Base-by-base conservation (phyloP, 1,140 invertebrate species). In the Phthorimaea operculella region DNA sequence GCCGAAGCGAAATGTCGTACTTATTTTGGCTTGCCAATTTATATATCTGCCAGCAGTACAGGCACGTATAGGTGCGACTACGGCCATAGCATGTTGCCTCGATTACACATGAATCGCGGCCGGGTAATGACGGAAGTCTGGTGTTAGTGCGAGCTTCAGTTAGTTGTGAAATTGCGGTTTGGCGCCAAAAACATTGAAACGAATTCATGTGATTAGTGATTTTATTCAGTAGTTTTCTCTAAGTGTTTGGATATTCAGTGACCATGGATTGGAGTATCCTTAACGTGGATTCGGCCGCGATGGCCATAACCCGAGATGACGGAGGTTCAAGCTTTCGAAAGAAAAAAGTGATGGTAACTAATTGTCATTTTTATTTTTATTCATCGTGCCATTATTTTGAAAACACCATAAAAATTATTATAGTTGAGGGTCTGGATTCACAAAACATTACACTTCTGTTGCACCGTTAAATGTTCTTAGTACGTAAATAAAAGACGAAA, bases 211-310 rank as follows among this genome's bases (percentile, higher is more conserved):
- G 39, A 47, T 55, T 15, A 4, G 34, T 18, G 48, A 18, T 52
- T 51, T 51, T 49, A n/a, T 55, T 45, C 11, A 14, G 11, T 47
- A 10, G 11, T 15, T 47, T 15, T 47, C 16, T 47, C 11, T 47
- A 12, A 39, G 36, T 39, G 36, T 10, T 12, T 10, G 10, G n/a
- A 12, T 39, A 39, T 9, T 39, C 4, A 39, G 44, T 47, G 44
- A 17, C 44, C 44, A 91, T 91, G 90, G 90, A 89, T 77, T 90
- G 90, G 90, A 89, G 88, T 36, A 88, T 88, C 58, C 74, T 91
- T 59, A 89, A 88, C 59, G 88, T 90, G 51, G 89, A 90, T 64
- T 85, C 87, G 51, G 87, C 87, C 2, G 83, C 88, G 3, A 85
- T 82, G 15, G 88, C 88, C 10, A 88, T 90, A 61, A 88, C 88